Evolutionary conservation across 2,113 vertebrate genomes (phyloP), one percentile per base, ranked within the genome.

Genomic region (Lagopus muta): DNA sequence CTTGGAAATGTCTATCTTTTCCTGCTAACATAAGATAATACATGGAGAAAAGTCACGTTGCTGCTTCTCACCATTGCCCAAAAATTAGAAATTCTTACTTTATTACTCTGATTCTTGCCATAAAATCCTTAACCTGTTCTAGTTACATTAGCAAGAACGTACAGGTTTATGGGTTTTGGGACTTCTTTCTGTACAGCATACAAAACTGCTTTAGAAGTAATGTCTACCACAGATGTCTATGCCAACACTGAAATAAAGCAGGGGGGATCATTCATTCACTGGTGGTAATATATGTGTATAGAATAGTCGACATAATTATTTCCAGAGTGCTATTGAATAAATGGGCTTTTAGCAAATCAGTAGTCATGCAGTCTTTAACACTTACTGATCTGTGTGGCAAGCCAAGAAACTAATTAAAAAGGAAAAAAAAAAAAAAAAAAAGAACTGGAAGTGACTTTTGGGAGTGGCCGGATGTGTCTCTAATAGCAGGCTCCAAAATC

Each of bases 401-500:
- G 89, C 80, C 87, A 93, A 94, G 76, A 91, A 94, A 90, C 38
- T 91, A 90, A 72, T 95, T 95, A 88, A 95, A 94, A 89, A 72
- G 79, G 21, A n/a, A 71, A 80, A 17, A 58, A 73, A 89, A 72
- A 82, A 76, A n/a, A 71, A 80, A 17, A 58, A 73, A 89, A 72
- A 82, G 60, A 65, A 76, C 82, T 96, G 95, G 93, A 96, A 97
- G 94, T 92, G 88, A 96, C 84, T 89, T 80, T 94, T 89, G 92
- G 92, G 96, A 96, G 89, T 95, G 94, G 88, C 95, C 85, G 85
- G 97, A 97, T 69, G 2, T 89, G 65, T 93, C 88, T 95, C 81
- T 92, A 97, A 92, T 83, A 96, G 94, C 94, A 96, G 95, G 91
- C 77, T 97, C 93, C 90, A 86, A 78, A 90, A 88, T 54, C 95